A percentile compares a stretch with the other conserved stretches of the same genome.
These are phyloP conservation scores for Trinectes maculatus DNA, from an alignment of 2,113 vertebrate genomes.

Conservation along the genomic window DNA sequence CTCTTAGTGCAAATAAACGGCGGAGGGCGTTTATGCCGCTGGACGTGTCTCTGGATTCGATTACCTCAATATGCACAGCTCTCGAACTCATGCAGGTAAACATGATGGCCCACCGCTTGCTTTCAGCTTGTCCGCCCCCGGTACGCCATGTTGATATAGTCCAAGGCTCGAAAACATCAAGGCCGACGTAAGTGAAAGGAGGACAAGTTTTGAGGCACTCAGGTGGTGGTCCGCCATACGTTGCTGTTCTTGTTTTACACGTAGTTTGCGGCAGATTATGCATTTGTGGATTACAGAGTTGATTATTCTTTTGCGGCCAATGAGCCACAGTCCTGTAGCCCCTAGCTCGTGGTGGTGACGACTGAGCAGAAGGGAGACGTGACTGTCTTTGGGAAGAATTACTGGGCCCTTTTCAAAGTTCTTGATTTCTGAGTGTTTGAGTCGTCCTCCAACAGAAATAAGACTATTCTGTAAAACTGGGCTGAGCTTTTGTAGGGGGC, in stretches of 20 bases:
- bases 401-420: background rate
- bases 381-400: background rate
- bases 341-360: background rate
- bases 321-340: constrained; percentile 13
- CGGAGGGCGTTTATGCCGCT: background rate
- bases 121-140: background rate
- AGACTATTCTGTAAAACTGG: background rate
- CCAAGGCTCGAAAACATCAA: background rate
- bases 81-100: background rate
- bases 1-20: background rate
- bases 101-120: background rate
- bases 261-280: background rate
- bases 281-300: constrained; percentile 11
- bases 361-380: constrained; percentile 3
- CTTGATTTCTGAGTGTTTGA: background rate
- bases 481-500: background rate
- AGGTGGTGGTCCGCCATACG: background rate
- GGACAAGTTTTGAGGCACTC: background rate
- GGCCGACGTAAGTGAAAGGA: constrained; percentile 7
- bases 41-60: background rate
- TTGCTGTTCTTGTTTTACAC: background rate
- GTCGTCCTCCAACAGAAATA: background rate
- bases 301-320: background rate
- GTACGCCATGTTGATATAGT: background rate
- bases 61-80: background rate